Percentiles rank a stretch among this genome's conserved stretches.
Evolutionary conservation across 2,888 invertebrate genomes (phyloP).

Genomic region (Chrysolina americana): DNA sequence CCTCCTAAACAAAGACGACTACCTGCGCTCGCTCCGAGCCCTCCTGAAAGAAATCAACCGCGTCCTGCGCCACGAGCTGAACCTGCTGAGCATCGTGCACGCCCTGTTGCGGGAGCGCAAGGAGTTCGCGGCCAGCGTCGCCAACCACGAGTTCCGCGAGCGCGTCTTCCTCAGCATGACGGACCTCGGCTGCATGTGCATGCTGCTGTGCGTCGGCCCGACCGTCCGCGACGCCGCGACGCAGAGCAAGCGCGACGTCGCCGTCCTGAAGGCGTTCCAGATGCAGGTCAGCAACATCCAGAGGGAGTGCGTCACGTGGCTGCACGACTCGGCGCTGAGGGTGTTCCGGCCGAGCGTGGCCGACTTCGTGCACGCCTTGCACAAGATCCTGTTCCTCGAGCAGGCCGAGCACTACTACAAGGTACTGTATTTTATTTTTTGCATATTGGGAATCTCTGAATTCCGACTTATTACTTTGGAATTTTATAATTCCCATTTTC

Average conservation of each 20-base stretch:
- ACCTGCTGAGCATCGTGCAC: constrained; percentile 84
- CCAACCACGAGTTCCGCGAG: constrained; percentile 82
- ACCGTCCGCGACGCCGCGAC: constrained; percentile 79
- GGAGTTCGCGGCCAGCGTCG: constrained; percentile 76
- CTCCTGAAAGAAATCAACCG: constrained; percentile 92
- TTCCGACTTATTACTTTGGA: too few relatives aligned
- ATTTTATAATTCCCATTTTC: too few relatives aligned
- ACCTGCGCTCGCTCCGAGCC: constrained; percentile 87
- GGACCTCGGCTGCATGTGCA: constrained; percentile 89
- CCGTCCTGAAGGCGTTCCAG: constrained; percentile 70
- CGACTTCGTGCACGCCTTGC: constrained; percentile 84
- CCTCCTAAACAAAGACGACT: constrained; percentile 90
- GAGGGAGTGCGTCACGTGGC: constrained; percentile 89
- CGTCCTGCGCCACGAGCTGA: constrained; percentile 85
- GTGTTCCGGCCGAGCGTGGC: constrained; percentile 78
- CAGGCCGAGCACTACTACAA: constrained; percentile 86
- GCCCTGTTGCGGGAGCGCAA: constrained; percentile 79
- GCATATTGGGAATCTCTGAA: too few relatives aligned
- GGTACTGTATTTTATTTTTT: constrained; percentile 55
- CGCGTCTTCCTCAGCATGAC: constrained; percentile 87
- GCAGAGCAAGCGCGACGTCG: constrained; percentile 70
- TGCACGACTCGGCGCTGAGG: constrained; percentile 85
- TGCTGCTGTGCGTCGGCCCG: constrained; percentile 84
- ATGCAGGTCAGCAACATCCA: constrained; percentile 77
- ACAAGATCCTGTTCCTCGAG: constrained; percentile 86